A percentile compares a stretch with the other conserved stretches of the same genome.
These are phyloP conservation scores for Arizona elegans DNA, from an alignment of 2,113 vertebrate genomes.

Conservation along the genomic window DNA sequence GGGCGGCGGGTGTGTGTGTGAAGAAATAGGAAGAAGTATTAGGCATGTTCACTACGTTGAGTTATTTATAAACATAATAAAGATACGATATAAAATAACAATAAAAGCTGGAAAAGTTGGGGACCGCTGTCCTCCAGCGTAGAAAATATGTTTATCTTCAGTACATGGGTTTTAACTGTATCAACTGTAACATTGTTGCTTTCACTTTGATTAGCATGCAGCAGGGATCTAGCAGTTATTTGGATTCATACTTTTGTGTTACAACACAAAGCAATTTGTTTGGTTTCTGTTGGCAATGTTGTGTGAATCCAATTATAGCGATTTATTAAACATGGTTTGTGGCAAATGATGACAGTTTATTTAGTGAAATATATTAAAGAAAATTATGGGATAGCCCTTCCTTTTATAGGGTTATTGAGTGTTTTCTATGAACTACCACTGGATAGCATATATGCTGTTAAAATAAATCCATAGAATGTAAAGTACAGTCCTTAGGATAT, in stretches of 20 bases:
- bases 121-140: neutral
- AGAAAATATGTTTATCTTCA: neutral
- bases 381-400: neutral
- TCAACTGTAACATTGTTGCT: neutral
- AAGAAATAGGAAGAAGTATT: too few species aligned
- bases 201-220: neutral
- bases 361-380: neutral
- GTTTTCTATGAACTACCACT: neutral
- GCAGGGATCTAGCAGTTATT: neutral
- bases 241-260: neutral
- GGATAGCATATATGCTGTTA: neutral
- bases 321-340: neutral
- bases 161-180: neutral
- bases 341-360: neutral
- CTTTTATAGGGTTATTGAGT: neutral
- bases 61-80: too few species aligned
- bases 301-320: neutral
- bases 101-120: too few species aligned
- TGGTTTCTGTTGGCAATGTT: neutral
- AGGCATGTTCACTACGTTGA: too few species aligned
- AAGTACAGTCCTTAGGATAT: neutral
- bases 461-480: neutral
- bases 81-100: too few species aligned
- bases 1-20: too few species aligned
- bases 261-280: neutral